Percentiles rank a stretch among this genome's conserved stretches.
These are phyloP conservation scores for Ictalurus furcatus DNA, from an alignment of 2,113 vertebrate genomes.

Conservation along the genomic window DNA sequence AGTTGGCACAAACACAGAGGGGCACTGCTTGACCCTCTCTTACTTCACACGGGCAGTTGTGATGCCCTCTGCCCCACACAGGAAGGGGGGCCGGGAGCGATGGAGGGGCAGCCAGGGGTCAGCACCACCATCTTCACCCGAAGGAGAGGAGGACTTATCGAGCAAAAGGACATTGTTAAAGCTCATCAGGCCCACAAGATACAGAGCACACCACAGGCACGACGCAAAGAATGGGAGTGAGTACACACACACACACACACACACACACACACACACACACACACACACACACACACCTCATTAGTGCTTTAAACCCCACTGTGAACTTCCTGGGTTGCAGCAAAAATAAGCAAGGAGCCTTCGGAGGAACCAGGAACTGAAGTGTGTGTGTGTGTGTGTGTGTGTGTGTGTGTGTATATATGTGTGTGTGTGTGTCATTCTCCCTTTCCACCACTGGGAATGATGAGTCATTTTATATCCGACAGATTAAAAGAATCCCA, in stretches of 20 bases:
- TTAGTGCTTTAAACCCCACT: background rate
- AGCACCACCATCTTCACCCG: conserved; percentile 90
- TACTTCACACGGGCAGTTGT: conserved; percentile 80
- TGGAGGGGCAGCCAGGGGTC: conserved; percentile 67
- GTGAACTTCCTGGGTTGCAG: conserved; percentile 5
- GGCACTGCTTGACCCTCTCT: conserved; percentile 71
- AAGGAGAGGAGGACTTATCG: conserved; percentile 89
- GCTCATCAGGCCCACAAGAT: conserved; percentile 96
- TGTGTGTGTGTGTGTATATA: conserved; percentile 6
- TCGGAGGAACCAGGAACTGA: background rate
- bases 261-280: conserved; percentile 16
- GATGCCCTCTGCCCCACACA: conserved; percentile 76
- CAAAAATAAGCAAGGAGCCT: background rate
- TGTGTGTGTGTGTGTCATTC: background rate
- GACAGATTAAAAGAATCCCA: background rate
- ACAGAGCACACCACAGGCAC: conserved; percentile 85
- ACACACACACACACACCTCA: conserved; percentile 14
- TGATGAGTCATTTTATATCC: background rate
- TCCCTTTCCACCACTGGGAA: background rate
- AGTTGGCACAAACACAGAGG: conserved; percentile 81
- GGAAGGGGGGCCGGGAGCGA: conserved; percentile 45
- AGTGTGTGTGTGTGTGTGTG: background rate
- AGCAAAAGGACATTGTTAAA: conserved; percentile 94
- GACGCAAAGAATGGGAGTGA: conserved; percentile 97
- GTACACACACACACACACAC: conserved; percentile 19